Percentiles rank a stretch among this genome's conserved stretches.
phyloP scores from a whole-genome alignment of 2,888 invertebrate genomes.

The Phengaris arion region DNA sequence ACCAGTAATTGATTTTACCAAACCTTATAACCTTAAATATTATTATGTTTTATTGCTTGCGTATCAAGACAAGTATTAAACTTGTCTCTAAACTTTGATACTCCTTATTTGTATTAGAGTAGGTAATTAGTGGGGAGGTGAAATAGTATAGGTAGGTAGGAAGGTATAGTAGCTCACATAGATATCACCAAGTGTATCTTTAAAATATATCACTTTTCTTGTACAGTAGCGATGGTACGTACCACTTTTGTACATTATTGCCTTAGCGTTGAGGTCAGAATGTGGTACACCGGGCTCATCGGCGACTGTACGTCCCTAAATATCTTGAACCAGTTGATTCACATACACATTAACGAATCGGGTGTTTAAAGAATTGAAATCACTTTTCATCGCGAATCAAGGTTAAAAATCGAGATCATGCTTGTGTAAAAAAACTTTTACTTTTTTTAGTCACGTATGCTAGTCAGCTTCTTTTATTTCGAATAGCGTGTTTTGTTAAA shows the following conservation, averaged over 20 bases:
- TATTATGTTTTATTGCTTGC: background rate
- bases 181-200: too few species aligned
- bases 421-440: conserved; percentile 2
- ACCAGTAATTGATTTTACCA: too few species aligned
- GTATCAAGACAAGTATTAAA: background rate
- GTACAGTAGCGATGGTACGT: too few species aligned
- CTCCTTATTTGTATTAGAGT: background rate
- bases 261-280: too few species aligned
- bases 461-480: background rate
- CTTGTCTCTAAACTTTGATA: background rate
- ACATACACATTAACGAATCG: background rate
- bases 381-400: conserved; percentile 13
- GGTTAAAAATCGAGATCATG: background rate
- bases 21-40: too few species aligned
- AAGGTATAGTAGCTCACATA: too few species aligned
- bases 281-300: too few species aligned
- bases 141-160: too few species aligned
- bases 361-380: background rate
- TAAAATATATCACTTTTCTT: too few species aligned
- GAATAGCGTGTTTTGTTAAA: background rate
- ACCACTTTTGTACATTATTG: too few species aligned
- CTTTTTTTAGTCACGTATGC: background rate
- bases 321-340: background rate
- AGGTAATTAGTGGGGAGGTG: background rate
- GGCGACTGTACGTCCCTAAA: background rate